Conservation (phyloP, 2,113 vertebrate species). For the Connochaetes taurinus region DNA sequence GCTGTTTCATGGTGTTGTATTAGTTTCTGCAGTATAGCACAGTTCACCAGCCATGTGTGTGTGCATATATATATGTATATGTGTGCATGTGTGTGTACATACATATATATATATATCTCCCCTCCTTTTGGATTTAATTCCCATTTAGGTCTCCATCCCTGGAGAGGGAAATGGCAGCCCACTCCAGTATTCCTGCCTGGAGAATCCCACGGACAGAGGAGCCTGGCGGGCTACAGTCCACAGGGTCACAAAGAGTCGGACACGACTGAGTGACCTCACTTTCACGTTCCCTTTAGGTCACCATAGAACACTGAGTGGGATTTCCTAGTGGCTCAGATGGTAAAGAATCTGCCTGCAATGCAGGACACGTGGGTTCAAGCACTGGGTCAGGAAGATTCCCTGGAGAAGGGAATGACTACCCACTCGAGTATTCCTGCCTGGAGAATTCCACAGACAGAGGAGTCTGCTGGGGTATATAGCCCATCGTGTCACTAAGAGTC, state of each 20-base stretch:
- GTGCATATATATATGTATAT: accelerated
- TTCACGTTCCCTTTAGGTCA: not conserved
- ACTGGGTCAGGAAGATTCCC: not conserved
- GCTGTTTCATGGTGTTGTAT: not conserved
- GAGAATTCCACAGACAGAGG: not conserved
- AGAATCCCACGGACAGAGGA: too few species aligned
- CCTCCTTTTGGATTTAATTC: not conserved
- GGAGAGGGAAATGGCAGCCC: too few species aligned
- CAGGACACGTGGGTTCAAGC: not conserved
- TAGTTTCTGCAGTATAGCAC: not conserved
- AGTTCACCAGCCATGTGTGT: not conserved
- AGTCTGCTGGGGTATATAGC: not conserved
- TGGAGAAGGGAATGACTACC: not conserved
- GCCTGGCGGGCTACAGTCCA: too few species aligned
- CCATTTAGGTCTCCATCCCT: not conserved
- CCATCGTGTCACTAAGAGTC: accelerated
- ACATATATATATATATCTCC: not conserved
- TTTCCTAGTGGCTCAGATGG: not conserved
- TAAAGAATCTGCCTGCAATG: not conserved
- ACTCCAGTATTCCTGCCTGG: too few species aligned
- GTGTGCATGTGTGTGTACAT: accelerated
- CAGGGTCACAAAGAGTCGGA: too few species aligned
- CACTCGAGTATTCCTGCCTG: not conserved
- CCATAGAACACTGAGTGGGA: not conserved
- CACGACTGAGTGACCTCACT: too few species aligned